These are phyloP conservation scores for Cnemophilus loriae DNA, from an alignment of 2,113 vertebrate species.

Conservation along the genomic window DNA sequence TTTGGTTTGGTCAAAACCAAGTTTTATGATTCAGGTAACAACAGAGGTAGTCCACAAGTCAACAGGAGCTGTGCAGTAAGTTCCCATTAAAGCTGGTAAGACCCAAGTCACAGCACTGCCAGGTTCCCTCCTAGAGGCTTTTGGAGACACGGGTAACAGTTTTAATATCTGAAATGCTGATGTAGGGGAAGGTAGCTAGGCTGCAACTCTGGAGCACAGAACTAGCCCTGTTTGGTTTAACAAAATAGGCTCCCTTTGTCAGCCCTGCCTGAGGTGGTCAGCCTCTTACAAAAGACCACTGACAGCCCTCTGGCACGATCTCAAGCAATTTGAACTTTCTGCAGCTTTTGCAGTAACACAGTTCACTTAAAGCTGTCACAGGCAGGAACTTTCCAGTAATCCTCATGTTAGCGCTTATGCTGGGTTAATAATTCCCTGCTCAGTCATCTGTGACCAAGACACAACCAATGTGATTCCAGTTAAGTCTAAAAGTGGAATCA, in stretches of 20 bases:
- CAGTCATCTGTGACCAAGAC: constrained; percentile 3
- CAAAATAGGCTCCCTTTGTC: constrained; percentile 40
- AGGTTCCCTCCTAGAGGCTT: background rate
- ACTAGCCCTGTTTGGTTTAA: background rate
- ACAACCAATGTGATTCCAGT: background rate
- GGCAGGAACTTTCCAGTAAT: constrained; percentile 58
- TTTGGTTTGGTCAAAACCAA: background rate
- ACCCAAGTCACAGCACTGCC: background rate
- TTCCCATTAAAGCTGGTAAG: background rate
- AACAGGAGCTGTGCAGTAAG: background rate
- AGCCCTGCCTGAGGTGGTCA: constrained; percentile 44
- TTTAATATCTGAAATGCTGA: background rate
- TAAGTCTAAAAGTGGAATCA: background rate
- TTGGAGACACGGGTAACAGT: background rate
- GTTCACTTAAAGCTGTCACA: constrained; percentile 57
- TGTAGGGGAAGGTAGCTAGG: background rate
- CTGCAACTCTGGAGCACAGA: background rate
- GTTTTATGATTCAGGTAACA: background rate
- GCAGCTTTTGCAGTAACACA: constrained; percentile 29
- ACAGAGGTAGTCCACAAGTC: background rate
- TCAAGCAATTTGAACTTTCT: constrained; percentile 56
- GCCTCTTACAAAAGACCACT: constrained; percentile 50
- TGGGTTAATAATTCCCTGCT: constrained; percentile 56
- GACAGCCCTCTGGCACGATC: constrained; percentile 44
- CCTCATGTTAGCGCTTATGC: constrained; percentile 45